Conservation (phyloP, 30 jellyfish, hydroid and myxozoan species). For the Aurelia aurita complex sp. Pacific region DNA sequence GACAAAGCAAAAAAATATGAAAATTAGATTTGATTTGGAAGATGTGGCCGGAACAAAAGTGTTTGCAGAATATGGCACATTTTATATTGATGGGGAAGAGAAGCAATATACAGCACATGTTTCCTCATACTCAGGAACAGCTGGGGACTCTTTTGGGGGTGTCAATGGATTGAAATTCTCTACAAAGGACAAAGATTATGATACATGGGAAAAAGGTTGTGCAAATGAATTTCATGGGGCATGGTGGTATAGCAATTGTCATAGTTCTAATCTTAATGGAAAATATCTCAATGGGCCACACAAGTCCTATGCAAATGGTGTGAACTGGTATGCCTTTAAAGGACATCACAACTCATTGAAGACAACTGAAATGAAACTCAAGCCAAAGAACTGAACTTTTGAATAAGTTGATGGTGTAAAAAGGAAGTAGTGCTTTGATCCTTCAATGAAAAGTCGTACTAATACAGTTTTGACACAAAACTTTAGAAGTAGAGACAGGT, state of each 20-base stretch:
- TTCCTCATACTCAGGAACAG: constrained; percentile 24
- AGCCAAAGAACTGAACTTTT: background rate
- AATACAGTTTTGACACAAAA: too few relatives aligned
- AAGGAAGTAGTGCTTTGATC: too few relatives aligned
- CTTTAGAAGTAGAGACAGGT: too few relatives aligned
- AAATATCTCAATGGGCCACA: constrained; percentile 39
- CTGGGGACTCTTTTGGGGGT: constrained; percentile 30
- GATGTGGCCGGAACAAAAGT: too few relatives aligned
- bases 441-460: too few relatives aligned
- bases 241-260: constrained; percentile 33
- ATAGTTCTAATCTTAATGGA: constrained; percentile 32
- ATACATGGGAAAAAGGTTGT: background rate
- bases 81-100: constrained; percentile 17
- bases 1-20: constrained; percentile 11
- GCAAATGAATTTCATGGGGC: constrained; percentile 23
- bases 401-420: too few relatives aligned
- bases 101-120: constrained; percentile 15
- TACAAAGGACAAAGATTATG: constrained; percentile 40
- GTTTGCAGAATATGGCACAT: constrained; percentile 6
- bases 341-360: constrained; percentile 24
- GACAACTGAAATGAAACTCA: constrained; percentile 25
- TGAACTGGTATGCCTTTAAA: background rate
- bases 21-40: background rate
- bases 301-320: constrained; percentile 11
- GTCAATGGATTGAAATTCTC: constrained; percentile 9